Base-by-base conservation (phyloP, 2,888 invertebrate species). In the Saturnia japonica region DNA sequence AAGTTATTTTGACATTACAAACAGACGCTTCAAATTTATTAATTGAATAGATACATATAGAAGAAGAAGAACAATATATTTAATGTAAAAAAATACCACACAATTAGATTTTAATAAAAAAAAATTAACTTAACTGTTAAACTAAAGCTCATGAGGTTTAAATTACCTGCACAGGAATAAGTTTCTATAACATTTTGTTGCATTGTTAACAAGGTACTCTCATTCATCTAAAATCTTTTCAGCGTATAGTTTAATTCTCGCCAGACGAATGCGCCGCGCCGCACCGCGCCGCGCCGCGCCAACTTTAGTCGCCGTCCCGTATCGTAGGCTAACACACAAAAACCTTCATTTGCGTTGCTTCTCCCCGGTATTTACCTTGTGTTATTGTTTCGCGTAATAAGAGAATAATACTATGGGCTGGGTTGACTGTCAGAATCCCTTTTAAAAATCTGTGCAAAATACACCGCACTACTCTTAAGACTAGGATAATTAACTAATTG, bases 161-260 rank as follows among this genome's bases (percentile, higher is more conserved):
- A 87, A 85, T 86, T 88, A 77, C 80, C 82, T 85, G 79, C 82
- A 85, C 85, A 85, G 85, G 85, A 88, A 90, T 90, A 91, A 91
- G 87, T 91, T 88, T 88, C 89, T 88, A 87, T 89, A 89, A 89
- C 87, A 88, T 84, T 89, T 88, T 87, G 89, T 90, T 88, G 85
- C 88, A 91, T 91, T 92, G 89, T 91, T 80, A 85, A 85, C 80
- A 85, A 82, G 81, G 84, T 80, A 85, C 79, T 80, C 84, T 88
- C 88, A 91, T 93, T 92, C 91, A 91, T 89, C 89, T 89, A 89
- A 88, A 91, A 90, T 85, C 93, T 91, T 91, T 93, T 92, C 90
- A 90, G 85, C 83, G 88, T 85, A 82, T 81, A 85, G 85, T 88
- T 91, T 89, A 91, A 91, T 91, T 89, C 90, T 84, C 86, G 84